phyloP scores from a whole-genome alignment of 2,888 invertebrate genomes.

The Cyclophora albipunctata region DNA sequence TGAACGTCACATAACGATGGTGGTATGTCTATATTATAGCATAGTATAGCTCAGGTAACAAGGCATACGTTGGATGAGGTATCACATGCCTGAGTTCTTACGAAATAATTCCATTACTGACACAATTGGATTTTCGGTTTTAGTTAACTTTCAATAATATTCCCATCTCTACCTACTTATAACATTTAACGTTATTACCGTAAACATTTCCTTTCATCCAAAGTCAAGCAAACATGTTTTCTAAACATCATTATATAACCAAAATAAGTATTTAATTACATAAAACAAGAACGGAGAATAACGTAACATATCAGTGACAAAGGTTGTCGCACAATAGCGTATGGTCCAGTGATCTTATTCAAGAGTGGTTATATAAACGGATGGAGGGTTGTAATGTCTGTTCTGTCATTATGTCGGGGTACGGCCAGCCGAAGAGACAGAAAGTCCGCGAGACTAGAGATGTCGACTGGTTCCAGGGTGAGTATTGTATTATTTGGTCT shows the following conservation, averaged over 20 bases:
- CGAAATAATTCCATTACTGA: no score
- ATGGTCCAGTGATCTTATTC: slow-evolving; percentile 46
- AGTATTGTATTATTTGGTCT: neutral
- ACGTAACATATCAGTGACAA: slow-evolving; percentile 13
- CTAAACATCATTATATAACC: neutral
- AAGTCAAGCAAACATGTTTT: no score
- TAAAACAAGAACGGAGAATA: slow-evolving; percentile 11
- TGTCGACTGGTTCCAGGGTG: slow-evolving; percentile 62
- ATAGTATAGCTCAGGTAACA: no score
- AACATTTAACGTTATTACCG: no score
- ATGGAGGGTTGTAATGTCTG: slow-evolving; percentile 4
- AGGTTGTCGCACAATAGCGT: slow-evolving; percentile 6
- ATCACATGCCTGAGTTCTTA: no score
- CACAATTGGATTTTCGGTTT: no score
- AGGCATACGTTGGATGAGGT: no score
- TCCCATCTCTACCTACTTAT: no score
- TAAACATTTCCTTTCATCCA: no score
- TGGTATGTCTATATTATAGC: no score
- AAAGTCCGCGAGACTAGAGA: slow-evolving; percentile 48
- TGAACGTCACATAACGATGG: no score
- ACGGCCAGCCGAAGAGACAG: slow-evolving; percentile 53
- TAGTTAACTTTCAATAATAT: no score
- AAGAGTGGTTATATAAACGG: slow-evolving; percentile 50
- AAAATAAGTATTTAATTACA: slow-evolving; percentile 2
- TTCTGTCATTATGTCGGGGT: slow-evolving; percentile 38